Evolutionary conservation across 2,888 invertebrate genomes (phyloP).

Genomic region (Metopia argyrocephala): DNA sequence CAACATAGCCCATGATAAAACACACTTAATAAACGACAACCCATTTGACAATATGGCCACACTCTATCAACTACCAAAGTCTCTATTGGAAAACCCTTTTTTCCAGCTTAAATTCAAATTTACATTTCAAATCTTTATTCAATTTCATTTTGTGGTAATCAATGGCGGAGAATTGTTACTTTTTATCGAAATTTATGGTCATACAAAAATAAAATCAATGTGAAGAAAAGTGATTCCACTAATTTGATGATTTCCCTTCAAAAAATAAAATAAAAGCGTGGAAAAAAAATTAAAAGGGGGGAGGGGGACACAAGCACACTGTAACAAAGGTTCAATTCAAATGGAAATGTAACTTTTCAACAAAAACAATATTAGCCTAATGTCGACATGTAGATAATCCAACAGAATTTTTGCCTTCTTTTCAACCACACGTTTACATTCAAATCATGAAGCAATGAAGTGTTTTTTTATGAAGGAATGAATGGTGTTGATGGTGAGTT

Average conservation of each 20-base stretch:
- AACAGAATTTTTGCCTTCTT: neutral
- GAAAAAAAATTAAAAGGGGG: too few species aligned
- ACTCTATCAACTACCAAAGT: too few species aligned
- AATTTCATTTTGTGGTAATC: too few species aligned
- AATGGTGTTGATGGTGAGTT: conserved; percentile 11
- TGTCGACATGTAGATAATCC: conserved; percentile 22
- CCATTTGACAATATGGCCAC: too few species aligned
- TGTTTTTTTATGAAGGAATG: conserved; percentile 34
- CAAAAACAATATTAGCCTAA: conserved; percentile 45
- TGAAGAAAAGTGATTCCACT: conserved; percentile 38
- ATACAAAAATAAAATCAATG: conserved; percentile 9
- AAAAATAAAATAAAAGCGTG: neutral
- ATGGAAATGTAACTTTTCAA: conserved; percentile 45
- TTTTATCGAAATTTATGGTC: conserved; percentile 1
- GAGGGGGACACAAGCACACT: too few species aligned
- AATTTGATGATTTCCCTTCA: conserved; percentile 38
- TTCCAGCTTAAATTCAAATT: too few species aligned
- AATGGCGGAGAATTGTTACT: neutral
- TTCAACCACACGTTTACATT: neutral
- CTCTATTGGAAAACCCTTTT: too few species aligned
- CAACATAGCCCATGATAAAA: too few species aligned
- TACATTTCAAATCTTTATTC: too few species aligned
- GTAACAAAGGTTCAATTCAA: conserved; percentile 9
- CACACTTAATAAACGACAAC: too few species aligned
- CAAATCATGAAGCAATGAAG: conserved; percentile 3